Evolutionary conservation across 92 coral and sea anemone species (phyloP).

Genomic region (Siderastrea radians): DNA sequence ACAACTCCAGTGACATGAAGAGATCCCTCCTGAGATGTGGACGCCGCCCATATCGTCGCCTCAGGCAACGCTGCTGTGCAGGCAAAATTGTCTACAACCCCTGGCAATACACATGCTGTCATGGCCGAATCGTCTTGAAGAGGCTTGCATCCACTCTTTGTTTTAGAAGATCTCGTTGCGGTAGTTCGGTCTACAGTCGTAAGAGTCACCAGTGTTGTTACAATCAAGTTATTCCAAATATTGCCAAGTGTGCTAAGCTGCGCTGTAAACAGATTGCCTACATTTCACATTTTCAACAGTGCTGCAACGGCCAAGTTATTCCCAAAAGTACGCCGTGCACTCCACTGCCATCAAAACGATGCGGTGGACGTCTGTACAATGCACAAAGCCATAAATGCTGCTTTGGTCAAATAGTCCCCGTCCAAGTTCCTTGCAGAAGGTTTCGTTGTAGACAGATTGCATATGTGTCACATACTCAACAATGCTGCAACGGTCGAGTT

Average conservation of each 20-base stretch:
- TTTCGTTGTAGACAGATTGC: constrained; percentile 1
- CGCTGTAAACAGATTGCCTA: neutral
- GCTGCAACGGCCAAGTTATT: constrained; percentile 34
- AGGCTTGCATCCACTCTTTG: neutral
- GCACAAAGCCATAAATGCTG: neutral
- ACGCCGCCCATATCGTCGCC: neutral
- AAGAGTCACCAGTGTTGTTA: constrained; percentile 12
- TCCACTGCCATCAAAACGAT: neutral
- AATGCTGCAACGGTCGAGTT: constrained; percentile 37
- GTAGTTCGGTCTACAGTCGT: neutral
- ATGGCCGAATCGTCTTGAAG: constrained; percentile 8
- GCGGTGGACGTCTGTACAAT: constrained; percentile 15
- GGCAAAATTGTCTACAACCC: constrained; percentile 2
- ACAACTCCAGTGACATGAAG: neutral
- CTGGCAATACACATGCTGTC: neutral
- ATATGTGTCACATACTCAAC: constrained; percentile 13
- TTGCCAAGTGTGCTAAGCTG: neutral
- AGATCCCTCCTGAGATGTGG: constrained; percentile 7
- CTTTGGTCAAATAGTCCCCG: constrained; percentile 15
- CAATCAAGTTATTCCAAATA: neutral
- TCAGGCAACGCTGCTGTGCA: constrained; percentile 9
- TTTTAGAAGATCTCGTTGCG: neutral
- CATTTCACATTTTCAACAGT: constrained; percentile 7
- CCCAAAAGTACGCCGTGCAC: constrained; percentile 24
- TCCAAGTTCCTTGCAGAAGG: neutral